These are phyloP conservation scores for Oasisia sp. DNA, from an alignment of 2,888 invertebrate species.

Conservation along the genomic window DNA sequence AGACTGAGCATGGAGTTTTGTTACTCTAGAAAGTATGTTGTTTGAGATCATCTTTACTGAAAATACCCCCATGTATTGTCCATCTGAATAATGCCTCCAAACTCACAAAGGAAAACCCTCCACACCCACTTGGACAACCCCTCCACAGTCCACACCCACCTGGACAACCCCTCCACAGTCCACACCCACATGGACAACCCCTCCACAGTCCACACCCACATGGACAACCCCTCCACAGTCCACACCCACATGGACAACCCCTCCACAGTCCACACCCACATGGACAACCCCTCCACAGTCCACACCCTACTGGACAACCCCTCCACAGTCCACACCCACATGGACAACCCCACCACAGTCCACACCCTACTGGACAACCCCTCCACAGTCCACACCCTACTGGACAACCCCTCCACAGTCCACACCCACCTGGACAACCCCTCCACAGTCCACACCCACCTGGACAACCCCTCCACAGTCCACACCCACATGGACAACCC, in stretches of 20 bases:
- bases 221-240: neutral
- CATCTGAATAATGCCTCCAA: too few relatives aligned
- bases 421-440: too few relatives aligned
- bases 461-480: too few relatives aligned
- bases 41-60: neutral
- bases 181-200: neutral
- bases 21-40: neutral
- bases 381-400: too few relatives aligned
- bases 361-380: too few relatives aligned
- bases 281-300: neutral
- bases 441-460: too few relatives aligned
- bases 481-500: too few relatives aligned
- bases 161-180: neutral
- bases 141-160: neutral
- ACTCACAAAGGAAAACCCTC: too few relatives aligned
- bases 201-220: neutral
- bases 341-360: too few relatives aligned
- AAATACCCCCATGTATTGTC: too few relatives aligned
- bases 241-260: neutral
- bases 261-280: neutral
- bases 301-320: neutral
- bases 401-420: too few relatives aligned
- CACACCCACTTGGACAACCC: neutral
- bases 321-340: neutral
- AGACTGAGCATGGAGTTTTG: neutral